Evolutionary conservation across 1,140 invertebrate species (phyloP), one percentile per base, ranked within the genome.

Genomic region (Drosophila athabasca): DNA sequence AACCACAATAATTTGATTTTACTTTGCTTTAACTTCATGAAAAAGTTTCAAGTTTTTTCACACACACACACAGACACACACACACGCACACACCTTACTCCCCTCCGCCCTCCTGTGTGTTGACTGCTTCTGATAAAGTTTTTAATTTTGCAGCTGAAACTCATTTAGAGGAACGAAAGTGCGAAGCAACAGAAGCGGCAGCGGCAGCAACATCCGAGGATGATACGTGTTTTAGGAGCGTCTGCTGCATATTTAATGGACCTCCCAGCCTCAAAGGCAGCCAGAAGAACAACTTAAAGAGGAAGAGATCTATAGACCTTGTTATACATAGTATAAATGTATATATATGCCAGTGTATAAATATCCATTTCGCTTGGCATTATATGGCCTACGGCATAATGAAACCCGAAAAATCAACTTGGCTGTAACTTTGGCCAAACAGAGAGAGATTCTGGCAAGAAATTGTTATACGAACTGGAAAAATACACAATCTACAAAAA

Each of bases 1-100:
- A 88, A 88, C 83, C 83, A 83, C 83, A 88, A 88, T 88, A 88
- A 88, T 88, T 88, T 88, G 83, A 88, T 88, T 88, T 88, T 88
- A 89, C 84, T 88, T 88, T 88, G 83, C 83, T 88, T 88, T 89
- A 88, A 88, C 83, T 88, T 89, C 83, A 88, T 88, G 76, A 88
- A 88, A 88, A 88, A 88, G 79, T 83, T 89, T 83, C 67, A 79
- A 83, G 76, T 89, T 89, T 88, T 73, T 85, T 88, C 76, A 66
- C 45, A 69, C 58, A 54, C 41, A 46, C 51, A 60, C 57, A 44
- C 41, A 46, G 48, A 60, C 57, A 44, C 39, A 43, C 55, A 76
- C 57, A 77, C 50, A 51, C 35, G 48, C 55, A 73, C 69, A 61
- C 73, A 54, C 54, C 57, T 55, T 13, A 48, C 46, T 24, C 22